phyloP scores from a whole-genome alignment of 2,113 vertebrate species.

The Aldabrachelys gigantea region DNA sequence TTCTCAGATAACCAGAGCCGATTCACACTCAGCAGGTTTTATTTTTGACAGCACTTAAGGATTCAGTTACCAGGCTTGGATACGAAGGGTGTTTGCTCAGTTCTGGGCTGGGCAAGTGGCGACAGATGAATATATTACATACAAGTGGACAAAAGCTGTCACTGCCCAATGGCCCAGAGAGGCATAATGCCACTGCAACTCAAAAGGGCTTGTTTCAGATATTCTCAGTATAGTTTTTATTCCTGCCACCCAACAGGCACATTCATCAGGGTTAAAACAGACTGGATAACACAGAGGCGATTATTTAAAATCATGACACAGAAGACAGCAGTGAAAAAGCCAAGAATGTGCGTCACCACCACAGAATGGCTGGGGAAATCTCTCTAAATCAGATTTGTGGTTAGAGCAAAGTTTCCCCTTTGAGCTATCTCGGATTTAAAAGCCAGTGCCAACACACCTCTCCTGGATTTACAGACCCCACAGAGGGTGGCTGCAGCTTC shows the following conservation, averaged over 20 bases:
- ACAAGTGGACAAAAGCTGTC: constrained; percentile 45
- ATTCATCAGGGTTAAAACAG: neutral
- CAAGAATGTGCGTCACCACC: rapidly evolving
- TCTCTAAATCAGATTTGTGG: neutral
- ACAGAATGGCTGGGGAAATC: neutral
- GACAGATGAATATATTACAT: constrained; percentile 65
- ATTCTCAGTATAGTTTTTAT: neutral
- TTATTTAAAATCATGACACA: neutral
- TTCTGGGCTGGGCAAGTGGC: constrained; percentile 17
- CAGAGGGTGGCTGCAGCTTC: neutral
- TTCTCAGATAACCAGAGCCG: constrained; percentile 67
- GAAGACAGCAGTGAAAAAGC: neutral
- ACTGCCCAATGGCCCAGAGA: neutral
- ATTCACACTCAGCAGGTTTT: constrained; percentile 77
- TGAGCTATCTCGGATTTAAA: neutral
- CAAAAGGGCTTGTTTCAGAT: neutral
- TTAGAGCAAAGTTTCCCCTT: neutral
- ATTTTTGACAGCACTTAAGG: constrained; percentile 67
- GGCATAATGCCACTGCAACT: neutral
- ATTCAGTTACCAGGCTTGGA: constrained; percentile 68
- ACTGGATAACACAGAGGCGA: neutral
- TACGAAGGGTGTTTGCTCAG: constrained; percentile 29
- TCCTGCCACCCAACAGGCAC: neutral
- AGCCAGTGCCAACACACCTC: neutral
- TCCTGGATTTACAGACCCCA: neutral